Base-by-base conservation (phyloP, 1,140 invertebrate genomes). In the Anoplolepis gracilipes region DNA sequence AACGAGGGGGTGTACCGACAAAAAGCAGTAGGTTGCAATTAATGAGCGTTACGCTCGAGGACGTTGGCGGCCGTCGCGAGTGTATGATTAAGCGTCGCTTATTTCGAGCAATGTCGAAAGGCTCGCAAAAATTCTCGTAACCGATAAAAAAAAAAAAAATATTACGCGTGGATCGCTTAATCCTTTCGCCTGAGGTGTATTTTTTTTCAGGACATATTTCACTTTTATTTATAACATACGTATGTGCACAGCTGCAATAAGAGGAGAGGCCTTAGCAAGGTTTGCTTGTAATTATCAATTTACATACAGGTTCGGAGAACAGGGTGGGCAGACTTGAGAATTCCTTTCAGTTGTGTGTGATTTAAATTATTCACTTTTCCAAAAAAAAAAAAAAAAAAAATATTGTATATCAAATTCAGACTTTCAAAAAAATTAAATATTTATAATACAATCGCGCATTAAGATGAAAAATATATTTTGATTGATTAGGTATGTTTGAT, bases 21-120 rank as follows among this genome's bases (percentile, higher is more conserved):
- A 69, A 61, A 46, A 67, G 28, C 55, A 5, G 28, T 4, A 10
- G 33, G 46, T 30, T 39, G 64, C 67, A 30, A 84, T 84, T 84
- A 84, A 77, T 77, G 70, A 84, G 55, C 70, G 49, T 81, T 72
- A 81, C 25, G 49, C 69, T 57, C 78, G 78, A 59, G 78, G 19
- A 72, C 13, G 65, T 59, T 36, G 65, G 30, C 78, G 65, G 4
- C 11, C 6, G 7, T 78, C 73, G 25, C 53, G 16, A 61, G 30
- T 64, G n/a, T 30, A 16, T 39, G 76, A 69, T 65, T 42, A 46
- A 73, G 36, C 19, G 49, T 72, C 53, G 53, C 25, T 73, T 73
- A 73, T 73, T 82, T 53, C 36, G n/a, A 81, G 49, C 65, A 13
- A 39, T 59, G 49, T 79, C 46, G 42, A 28, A 65, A 39, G 65